phyloP scores from a whole-genome alignment of 2,888 invertebrate genomes.

The Spilarctia lutea region DNA sequence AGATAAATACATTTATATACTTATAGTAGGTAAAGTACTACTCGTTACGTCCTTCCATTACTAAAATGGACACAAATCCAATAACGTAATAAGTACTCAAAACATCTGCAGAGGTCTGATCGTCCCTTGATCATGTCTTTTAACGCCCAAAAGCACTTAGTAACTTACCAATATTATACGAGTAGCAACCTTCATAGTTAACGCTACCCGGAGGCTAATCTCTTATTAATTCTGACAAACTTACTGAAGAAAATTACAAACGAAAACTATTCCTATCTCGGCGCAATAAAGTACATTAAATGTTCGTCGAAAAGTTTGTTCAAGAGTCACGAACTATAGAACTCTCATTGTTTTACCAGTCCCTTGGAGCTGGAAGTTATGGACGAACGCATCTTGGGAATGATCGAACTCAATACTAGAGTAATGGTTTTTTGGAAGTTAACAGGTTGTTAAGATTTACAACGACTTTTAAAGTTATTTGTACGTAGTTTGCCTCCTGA shows the following conservation, averaged over 20 bases:
- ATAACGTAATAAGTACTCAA: slow-evolving; percentile 34
- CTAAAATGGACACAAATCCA: slow-evolving; percentile 12
- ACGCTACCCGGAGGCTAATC: slow-evolving; percentile 54
- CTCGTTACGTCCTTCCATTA: background rate
- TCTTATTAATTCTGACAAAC: slow-evolving; percentile 55
- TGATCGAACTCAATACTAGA: slow-evolving; percentile 46
- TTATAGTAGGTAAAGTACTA: background rate
- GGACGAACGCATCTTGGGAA: slow-evolving; percentile 50
- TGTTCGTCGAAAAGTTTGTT: slow-evolving; percentile 29
- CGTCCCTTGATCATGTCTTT: slow-evolving; percentile 52
- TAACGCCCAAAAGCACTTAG: slow-evolving; percentile 56
- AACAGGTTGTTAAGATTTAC: slow-evolving; percentile 27
- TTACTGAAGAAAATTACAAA: slow-evolving; percentile 7
- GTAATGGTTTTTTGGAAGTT: slow-evolving; percentile 47
- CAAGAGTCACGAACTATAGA: slow-evolving; percentile 50
- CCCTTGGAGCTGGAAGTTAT: slow-evolving; percentile 52
- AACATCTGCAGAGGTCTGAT: slow-evolving; percentile 48
- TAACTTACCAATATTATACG: slow-evolving; percentile 57
- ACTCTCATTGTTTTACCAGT: slow-evolving; percentile 58
- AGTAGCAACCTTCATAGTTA: slow-evolving; percentile 52
- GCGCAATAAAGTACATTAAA: background rate
- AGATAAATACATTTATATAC: background rate
- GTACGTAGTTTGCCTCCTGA: background rate
- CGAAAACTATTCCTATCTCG: slow-evolving; percentile 21
- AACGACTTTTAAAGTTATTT: slow-evolving; percentile 15